phyloP scores from a whole-genome alignment of 2,113 vertebrate species.

The Xenopus borealis region DNA sequence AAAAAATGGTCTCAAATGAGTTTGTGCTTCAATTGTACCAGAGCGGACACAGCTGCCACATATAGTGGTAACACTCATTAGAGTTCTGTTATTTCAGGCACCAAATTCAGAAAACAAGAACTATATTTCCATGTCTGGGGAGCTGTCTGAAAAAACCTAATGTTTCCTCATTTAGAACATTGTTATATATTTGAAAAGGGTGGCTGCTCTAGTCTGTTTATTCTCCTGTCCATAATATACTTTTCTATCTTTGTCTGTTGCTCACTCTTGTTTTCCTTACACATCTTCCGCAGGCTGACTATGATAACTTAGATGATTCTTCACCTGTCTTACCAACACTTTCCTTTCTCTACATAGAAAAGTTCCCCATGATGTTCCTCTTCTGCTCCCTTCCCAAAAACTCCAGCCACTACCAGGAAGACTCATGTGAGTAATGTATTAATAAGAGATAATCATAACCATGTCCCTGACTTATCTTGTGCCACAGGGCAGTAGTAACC shows the following conservation, averaged over 20 bases:
- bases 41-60: too few species aligned
- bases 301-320: neutral
- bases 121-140: too few species aligned
- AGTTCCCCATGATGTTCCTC: constrained; percentile 10
- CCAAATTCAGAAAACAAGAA: too few species aligned
- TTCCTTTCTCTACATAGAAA: neutral
- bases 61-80: too few species aligned
- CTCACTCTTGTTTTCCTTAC: neutral
- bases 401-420: neutral
- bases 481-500: too few species aligned
- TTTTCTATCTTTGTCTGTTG: neutral
- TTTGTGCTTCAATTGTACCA: too few species aligned
- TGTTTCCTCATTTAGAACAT: neutral
- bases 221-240: neutral
- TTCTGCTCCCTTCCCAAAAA: constrained; percentile 31
- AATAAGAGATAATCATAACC: too few species aligned
- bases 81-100: too few species aligned
- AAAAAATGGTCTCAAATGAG: too few species aligned
- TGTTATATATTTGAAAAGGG: neutral
- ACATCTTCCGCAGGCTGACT: constrained; percentile 8
- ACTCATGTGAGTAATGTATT: constrained; percentile 29
- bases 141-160: too few species aligned
- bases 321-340: neutral
- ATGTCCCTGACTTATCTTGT: too few species aligned
- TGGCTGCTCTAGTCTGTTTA: neutral